phyloP scores from a whole-genome alignment of 2,797 vertebrate species.

The Brotula barbata region DNA sequence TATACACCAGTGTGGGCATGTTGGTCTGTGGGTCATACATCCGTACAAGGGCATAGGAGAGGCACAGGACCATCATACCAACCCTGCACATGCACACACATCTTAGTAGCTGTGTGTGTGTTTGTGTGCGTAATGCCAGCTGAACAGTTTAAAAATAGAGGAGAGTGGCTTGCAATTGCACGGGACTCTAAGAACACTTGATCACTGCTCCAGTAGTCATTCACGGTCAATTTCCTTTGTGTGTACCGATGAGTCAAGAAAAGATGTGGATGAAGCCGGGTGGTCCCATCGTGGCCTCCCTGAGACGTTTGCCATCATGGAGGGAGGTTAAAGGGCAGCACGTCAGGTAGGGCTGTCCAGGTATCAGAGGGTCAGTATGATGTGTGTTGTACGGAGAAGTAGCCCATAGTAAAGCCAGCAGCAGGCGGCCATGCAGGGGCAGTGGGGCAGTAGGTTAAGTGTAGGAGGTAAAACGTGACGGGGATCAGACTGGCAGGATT shows the following conservation, averaged over 20 bases:
- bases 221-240: conserved; percentile 60
- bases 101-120: conserved; percentile 22
- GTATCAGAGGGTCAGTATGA: conserved; percentile 13
- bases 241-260: conserved; percentile 51
- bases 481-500: conserved; percentile 75
- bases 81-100: conserved; percentile 53
- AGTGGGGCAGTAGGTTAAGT: conserved; percentile 72
- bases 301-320: conserved; percentile 17
- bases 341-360: conserved; percentile 14
- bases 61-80: conserved; percentile 60
- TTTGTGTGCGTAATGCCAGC: conserved; percentile 59
- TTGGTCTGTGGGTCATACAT: conserved; percentile 71
- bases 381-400: conserved; percentile 1
- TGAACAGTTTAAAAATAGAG: conserved; percentile 75
- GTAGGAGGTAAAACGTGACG: conserved; percentile 72
- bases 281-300: conserved; percentile 18
- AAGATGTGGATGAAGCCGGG: conserved; percentile 46
- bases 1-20: conserved; percentile 55
- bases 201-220: conserved; percentile 47
- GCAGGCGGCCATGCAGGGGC: conserved; percentile 34
- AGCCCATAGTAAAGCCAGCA: neutral
- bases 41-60: conserved; percentile 74
- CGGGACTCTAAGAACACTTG: conserved; percentile 69
- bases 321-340: neutral
- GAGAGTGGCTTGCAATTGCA: conserved; percentile 62